Base-by-base conservation (phyloP, 2,888 invertebrate species). In the Sarcophaga subvicina region DNA sequence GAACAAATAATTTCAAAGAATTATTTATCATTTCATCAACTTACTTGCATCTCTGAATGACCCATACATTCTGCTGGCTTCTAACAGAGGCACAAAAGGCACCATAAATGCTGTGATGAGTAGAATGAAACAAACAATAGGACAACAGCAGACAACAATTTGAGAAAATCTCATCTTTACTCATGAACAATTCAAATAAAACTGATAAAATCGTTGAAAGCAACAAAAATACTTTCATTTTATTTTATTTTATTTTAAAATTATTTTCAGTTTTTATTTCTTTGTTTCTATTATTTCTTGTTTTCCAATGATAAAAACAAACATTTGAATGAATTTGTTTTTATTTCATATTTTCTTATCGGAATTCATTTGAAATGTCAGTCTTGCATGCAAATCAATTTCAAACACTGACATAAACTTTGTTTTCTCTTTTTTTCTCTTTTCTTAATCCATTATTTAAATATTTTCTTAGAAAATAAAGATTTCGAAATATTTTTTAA, bases 121-220 rank as follows among this genome's bases (percentile, higher is more conserved):
- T 10, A 37, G 3, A 49, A 77, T 47, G 14, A 25, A 4, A 25
- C 17, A 49, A 37, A 25, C 45, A 60, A 59, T 12, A 20, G n/a
- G 62, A 4, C 6, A 2, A 4, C 6, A 2, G n/a, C n/a, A 60
- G 67, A 77, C 37, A 10, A 10, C n/a, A 17, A 60, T 17, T 45
- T 22, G 49, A 45, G 67, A 60, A 67, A 77, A 69, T 11, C 37
- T 25, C 67, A 77, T 77, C 45, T 69, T 77, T 60, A 60, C 60
- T 45, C 45, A 45, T 60, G 60, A 77, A 77, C 37, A 69, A 69
- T 25, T 77, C 66, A 12, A 54, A 66, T 59, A 12, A 59, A 77
- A 77, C 54, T 67, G 66, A 77, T 66, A 37, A 37, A 27, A 60
- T 37, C 12, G n/a, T 60, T 60, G 8, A n/a, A n/a, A 62, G 62